Conservation (phyloP, 1,140 invertebrate species). For the Triops longicaudatus region DNA sequence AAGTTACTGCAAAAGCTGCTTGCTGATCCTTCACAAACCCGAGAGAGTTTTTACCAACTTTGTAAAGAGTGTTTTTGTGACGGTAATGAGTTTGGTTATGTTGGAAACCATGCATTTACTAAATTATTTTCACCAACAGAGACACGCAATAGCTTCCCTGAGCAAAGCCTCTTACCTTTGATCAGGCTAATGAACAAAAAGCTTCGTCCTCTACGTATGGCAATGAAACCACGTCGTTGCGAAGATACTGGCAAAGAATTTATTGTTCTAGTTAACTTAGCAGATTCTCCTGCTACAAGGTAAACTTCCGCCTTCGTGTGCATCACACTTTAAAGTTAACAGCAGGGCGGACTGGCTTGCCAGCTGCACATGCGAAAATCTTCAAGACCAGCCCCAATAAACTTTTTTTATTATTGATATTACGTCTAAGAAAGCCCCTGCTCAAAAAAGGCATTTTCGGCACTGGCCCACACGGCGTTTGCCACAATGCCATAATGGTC, state of each 20-base stretch:
- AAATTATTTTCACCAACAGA: not conserved
- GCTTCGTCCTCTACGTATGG: conserved; percentile 9
- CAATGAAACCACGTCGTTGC: conserved; percentile 20
- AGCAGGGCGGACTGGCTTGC: too few species aligned
- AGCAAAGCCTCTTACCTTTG: not conserved
- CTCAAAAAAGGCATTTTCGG: too few species aligned
- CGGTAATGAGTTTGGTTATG: not conserved
- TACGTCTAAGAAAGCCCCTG: too few species aligned
- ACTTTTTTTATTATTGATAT: too few species aligned
- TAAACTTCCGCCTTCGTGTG: not conserved
- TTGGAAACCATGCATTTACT: not conserved
- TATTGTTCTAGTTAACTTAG: conserved; percentile 20
- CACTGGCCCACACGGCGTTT: too few species aligned
- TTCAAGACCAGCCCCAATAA: too few species aligned
- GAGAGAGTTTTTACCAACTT: not conserved
- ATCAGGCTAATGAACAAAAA: not conserved
- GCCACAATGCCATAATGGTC: too few species aligned
- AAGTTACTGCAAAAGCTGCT: not conserved
- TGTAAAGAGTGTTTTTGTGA: not conserved
- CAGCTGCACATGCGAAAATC: too few species aligned
- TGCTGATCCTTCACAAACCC: not conserved
- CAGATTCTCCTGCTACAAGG: conserved; percentile 15
- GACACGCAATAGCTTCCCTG: not conserved
- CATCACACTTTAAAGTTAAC: not conserved
- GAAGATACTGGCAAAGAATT: conserved; percentile 25